phyloP scores from a whole-genome alignment of 2,113 vertebrate species.

The Heterotis niloticus region DNA sequence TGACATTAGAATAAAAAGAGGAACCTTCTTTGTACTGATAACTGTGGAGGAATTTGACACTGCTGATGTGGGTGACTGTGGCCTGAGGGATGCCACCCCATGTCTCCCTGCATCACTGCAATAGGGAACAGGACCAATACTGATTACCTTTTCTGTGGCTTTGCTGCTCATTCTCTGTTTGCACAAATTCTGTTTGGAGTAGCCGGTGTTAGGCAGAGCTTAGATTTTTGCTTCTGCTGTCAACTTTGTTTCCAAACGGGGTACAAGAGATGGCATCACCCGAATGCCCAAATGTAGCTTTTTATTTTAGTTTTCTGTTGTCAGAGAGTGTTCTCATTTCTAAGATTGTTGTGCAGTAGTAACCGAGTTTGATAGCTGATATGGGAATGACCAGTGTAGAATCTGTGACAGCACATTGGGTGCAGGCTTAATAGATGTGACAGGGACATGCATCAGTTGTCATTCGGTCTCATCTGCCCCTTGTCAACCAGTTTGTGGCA shows the following conservation, averaged over 20 bases:
- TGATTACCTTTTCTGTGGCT: neutral
- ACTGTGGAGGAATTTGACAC: neutral
- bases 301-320: too few relatives aligned
- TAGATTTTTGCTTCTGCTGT: neutral
- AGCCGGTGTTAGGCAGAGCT: neutral
- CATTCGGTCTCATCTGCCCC: neutral
- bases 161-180: neutral
- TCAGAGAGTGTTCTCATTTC: neutral
- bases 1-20: slow-evolving; percentile 13
- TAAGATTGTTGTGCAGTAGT: neutral
- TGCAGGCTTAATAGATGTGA: neutral
- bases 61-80: slow-evolving; percentile 9
- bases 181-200: neutral
- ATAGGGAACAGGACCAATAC: neutral
- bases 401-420: neutral
- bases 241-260: neutral
- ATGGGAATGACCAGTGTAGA: neutral
- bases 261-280: neutral
- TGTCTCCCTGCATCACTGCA: neutral
- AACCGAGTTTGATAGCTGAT: neutral
- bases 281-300: neutral
- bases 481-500: neutral
- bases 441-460: neutral
- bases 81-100: neutral
- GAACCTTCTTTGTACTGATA: slow-evolving; percentile 9